Base-by-base conservation (phyloP, 2,888 invertebrate species). In the Aproaerema taeniolella region DNA sequence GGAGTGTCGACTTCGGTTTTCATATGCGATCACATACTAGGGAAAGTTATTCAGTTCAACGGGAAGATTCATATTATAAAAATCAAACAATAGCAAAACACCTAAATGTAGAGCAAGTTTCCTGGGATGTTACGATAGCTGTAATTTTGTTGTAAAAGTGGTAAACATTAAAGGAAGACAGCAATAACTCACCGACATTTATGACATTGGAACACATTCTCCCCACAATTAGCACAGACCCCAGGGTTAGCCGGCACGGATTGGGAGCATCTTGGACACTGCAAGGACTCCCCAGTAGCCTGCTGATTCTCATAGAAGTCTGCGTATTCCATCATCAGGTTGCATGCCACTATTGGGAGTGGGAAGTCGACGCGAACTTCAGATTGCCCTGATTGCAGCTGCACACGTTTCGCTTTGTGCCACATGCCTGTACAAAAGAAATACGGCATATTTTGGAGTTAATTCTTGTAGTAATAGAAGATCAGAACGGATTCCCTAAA, bases 141-240 rank as follows among this genome's bases (percentile, higher is more conserved):
- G n/a, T n/a, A n/a, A n/a, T n/a, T n/a, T n/a, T n/a, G n/a, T n/a
- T n/a, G n/a, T n/a, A n/a, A n/a, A n/a, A n/a, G n/a, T n/a, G n/a
- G n/a, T n/a, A n/a, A n/a, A n/a, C n/a, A n/a, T n/a, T n/a, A n/a
- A n/a, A n/a, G n/a, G n/a, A n/a, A n/a, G n/a, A n/a, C n/a, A n/a
- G n/a, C n/a, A n/a, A n/a, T n/a, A n/a, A 69, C 81, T 58, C 56
- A 91, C 91, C 94, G 91, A 83, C 99, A 99, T 82, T 99, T 99
- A 86, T 98, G 98, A 63, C 99, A 99, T 65, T 99, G 99, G 87
- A 96, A 99, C 0, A 99, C 99, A 73, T 99, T 99, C 74, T 99
- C 99, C 0, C 99, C 98, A 66, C 97, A 97, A 74, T 97, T 97
- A 0, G 93, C 95, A 68, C 99, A 99, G 0, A 99, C 97, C 0